Evolutionary conservation across 2,113 vertebrate species (phyloP), one percentile per base, ranked within the genome.

Genomic region (Physeter macrocephalus): DNA sequence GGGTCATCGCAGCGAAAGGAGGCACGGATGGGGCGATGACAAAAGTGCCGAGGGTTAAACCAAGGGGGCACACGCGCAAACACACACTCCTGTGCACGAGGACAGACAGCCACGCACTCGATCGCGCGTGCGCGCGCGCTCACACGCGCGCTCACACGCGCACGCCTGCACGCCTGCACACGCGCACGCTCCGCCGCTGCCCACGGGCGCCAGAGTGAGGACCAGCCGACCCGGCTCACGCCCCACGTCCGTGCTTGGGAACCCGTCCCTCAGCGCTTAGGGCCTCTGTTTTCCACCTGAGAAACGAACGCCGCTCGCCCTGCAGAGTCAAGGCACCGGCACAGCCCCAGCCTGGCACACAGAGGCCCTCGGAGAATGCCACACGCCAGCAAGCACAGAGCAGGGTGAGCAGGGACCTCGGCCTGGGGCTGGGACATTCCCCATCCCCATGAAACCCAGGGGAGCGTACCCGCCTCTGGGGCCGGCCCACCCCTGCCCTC

Each of bases 391-490:
- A 5, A 29, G 80, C 2, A 23, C 14, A 0, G 2, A 27, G 25
- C 1, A 4, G n/a, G 25, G 6, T 14, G 5, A 9, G 18, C 69
- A 4, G 69, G 29, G 39, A 41, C 29, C 20, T 7, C 1, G 1
- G 69, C 52, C 18, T 8, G 15, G 57, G 6, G 18, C 52, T 3
- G 49, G 9, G 67, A 14, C 52, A 8, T 18, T 39, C 36, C 54
- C 27, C 25, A 20, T 61, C 36, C 61, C 36, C 36, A 1, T 2
- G 0, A 20, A 20, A 20, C 36, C 8, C 34, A 23, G 34, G 75
- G 75, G 14, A 0, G 9, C 0, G 0, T 0, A 3, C 46, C 31
- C 29, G 34, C 31, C 46, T 52, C 72, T 5, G 61, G 61, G 11
- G 61, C 31, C 27, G 5, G 25, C 61, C 61, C 61, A 4, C 25